Evolutionary conservation across 2,888 invertebrate genomes (phyloP).

Genomic region (Scaptomyza flava): DNA sequence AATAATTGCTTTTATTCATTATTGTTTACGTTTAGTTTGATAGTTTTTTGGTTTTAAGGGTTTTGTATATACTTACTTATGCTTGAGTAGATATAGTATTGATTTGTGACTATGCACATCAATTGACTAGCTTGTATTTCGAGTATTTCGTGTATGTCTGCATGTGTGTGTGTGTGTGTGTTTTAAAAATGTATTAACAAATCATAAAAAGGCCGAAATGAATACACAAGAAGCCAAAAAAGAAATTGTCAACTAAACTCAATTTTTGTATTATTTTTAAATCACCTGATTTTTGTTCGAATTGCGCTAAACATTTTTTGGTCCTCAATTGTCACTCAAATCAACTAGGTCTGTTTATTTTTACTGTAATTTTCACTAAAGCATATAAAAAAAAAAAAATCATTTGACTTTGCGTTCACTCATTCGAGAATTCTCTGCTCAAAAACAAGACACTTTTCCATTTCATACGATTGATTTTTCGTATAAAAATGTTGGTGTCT

Average conservation of each 20-base stretch:
- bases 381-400: constrained; percentile 50
- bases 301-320: constrained; percentile 60
- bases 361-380: constrained; percentile 29
- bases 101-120: constrained; percentile 61
- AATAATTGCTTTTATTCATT: constrained; percentile 79
- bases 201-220: constrained; percentile 37
- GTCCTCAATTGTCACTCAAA: constrained; percentile 72
- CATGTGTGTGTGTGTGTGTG: constrained; percentile 22
- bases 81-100: constrained; percentile 43
- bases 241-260: constrained; percentile 41
- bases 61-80: constrained; percentile 58
- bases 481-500: constrained; percentile 31
- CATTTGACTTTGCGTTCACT: constrained; percentile 17
- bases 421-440: constrained; percentile 26
- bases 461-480: constrained; percentile 29
- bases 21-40: constrained; percentile 57
- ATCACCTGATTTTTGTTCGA: constrained; percentile 55
- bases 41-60: constrained; percentile 15
- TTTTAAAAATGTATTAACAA: constrained; percentile 16
- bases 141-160: constrained; percentile 27
- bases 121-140: constrained; percentile 72
- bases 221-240: constrained; percentile 68
- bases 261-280: constrained; percentile 29
- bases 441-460: constrained; percentile 54
- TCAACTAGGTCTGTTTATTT: constrained; percentile 40